Percentiles rank a stretch among this genome's conserved stretches.
Evolutionary conservation across 2,888 invertebrate species (phyloP).

Genomic region (Bombylius discolor): DNA sequence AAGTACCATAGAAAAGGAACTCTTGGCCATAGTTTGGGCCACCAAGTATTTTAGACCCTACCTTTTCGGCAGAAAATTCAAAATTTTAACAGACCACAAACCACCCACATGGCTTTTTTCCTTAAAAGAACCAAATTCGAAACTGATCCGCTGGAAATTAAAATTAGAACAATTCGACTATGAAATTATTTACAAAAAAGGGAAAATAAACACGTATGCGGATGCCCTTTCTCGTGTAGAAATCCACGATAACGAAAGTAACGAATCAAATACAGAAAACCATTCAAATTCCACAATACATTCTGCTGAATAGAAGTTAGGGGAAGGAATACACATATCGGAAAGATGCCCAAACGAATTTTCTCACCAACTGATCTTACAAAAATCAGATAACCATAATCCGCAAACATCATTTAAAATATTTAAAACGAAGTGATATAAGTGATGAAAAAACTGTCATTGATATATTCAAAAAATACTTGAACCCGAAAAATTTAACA

Average conservation of each 20-base stretch:
- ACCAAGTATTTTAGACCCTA: conserved; percentile 20
- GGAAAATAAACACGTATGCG: conserved; percentile 14
- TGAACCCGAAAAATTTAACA: conserved; percentile 8
- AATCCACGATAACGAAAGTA: neutral
- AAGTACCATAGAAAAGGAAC: conserved; percentile 18
- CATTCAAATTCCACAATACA: conserved; percentile 2
- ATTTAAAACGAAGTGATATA: neutral
- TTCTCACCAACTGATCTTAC: conserved; percentile 8
- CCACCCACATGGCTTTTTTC: conserved; percentile 11
- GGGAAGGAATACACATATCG: conserved; percentile 9
- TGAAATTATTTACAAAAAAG: conserved; percentile 15
- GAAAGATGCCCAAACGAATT: conserved; percentile 13
- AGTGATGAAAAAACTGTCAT: conserved; percentile 4
- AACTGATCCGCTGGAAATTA: conserved; percentile 10
- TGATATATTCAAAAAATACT: conserved; percentile 9
- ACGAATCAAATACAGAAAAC: neutral
- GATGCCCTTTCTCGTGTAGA: conserved; percentile 10
- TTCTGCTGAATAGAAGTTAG: conserved; percentile 9
- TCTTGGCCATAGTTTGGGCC: conserved; percentile 17
- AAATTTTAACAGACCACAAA: conserved; percentile 21
- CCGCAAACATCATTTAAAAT: neutral
- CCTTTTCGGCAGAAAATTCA: conserved; percentile 19
- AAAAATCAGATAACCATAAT: neutral
- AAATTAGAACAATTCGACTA: conserved; percentile 16
- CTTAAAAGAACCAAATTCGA: conserved; percentile 2